phyloP scores from a whole-genome alignment of 23 tunicate genomes.

The Halocynthia aurantium region DNA sequence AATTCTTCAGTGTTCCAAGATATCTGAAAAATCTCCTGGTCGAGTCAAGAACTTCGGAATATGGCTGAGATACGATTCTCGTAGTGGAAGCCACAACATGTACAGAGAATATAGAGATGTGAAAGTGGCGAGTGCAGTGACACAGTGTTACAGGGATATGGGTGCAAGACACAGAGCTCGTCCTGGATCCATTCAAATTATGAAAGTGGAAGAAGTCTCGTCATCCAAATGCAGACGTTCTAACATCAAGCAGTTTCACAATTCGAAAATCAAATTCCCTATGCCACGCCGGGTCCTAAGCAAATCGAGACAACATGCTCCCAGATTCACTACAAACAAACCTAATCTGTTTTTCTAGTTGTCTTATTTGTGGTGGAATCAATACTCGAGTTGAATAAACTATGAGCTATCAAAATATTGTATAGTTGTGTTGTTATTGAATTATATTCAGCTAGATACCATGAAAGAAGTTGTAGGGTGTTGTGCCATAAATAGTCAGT shows the following conservation, averaged over 20 bases:
- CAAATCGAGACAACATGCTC: constrained; percentile 87
- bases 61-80: constrained; percentile 93
- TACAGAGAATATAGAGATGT: constrained; percentile 97
- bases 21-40: constrained; percentile 68
- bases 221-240: constrained; percentile 69
- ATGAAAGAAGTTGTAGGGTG: not conserved
- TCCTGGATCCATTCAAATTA: constrained; percentile 94
- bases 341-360: constrained; percentile 68
- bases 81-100: constrained; percentile 99
- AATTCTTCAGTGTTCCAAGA: constrained; percentile 54
- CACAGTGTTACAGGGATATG: constrained; percentile 96
- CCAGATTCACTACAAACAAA: constrained; percentile 63
- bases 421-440: too few relatives aligned
- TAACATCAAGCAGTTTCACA: constrained; percentile 84
- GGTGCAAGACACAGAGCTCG: constrained; percentile 95
- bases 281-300: constrained; percentile 69
- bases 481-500: too few relatives aligned
- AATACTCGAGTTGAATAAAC: not conserved
- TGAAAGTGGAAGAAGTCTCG: constrained; percentile 80
- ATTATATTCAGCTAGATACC: too few relatives aligned
- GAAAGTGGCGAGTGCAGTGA: constrained; percentile 92
- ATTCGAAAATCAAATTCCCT: constrained; percentile 88
- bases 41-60: constrained; percentile 92
- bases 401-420: not conserved
- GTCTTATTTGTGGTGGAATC: not conserved